phyloP scores from a whole-genome alignment of 2,797 vertebrate genomes.

The Megaceryle alcyon region DNA sequence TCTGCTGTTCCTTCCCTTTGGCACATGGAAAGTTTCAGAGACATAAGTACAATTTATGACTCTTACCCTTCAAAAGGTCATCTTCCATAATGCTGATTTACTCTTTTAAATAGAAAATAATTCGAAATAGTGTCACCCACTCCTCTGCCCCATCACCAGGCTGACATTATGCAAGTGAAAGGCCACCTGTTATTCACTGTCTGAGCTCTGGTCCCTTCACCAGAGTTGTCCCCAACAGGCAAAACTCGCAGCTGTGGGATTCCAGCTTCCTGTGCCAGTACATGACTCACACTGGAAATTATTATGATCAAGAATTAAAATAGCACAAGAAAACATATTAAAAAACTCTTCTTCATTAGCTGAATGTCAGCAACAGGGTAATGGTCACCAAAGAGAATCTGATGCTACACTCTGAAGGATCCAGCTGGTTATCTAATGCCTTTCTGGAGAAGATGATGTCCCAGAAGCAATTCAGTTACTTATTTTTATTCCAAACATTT shows the following conservation, averaged over 20 bases:
- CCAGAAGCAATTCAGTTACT: neutral
- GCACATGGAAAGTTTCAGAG: neutral
- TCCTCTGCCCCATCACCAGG: neutral
- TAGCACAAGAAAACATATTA: neutral
- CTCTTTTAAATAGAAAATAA: neutral
- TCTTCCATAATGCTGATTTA: neutral
- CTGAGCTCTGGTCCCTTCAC: neutral
- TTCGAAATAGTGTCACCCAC: neutral
- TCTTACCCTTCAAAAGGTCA: neutral
- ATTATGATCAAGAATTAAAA: neutral
- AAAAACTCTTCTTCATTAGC: neutral
- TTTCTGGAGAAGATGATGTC: neutral
- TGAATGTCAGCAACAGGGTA: neutral
- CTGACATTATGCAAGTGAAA: neutral
- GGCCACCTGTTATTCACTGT: neutral
- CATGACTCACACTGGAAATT: conserved; percentile 29
- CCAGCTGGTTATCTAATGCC: neutral
- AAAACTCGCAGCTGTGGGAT: neutral
- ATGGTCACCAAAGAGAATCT: neutral
- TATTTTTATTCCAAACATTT: neutral
- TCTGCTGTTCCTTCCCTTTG: neutral
- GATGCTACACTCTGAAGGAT: neutral
- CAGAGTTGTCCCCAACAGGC: neutral
- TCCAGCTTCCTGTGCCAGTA: neutral
- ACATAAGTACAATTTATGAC: neutral